phyloP scores from a whole-genome alignment of 2,113 vertebrate species.

The Macrotis lagotis region DNA sequence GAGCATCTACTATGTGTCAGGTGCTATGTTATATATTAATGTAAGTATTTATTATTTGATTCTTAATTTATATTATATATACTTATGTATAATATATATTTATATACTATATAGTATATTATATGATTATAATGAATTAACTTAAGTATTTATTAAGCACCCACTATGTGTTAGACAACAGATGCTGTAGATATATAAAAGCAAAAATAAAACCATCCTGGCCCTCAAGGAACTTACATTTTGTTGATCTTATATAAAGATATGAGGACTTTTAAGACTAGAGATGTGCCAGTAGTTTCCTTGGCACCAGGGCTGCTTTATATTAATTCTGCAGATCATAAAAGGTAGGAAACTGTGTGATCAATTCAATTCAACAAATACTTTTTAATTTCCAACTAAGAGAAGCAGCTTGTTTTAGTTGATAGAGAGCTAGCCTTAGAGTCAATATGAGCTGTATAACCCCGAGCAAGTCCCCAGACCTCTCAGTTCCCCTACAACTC shows the following conservation, averaged over 20 bases:
- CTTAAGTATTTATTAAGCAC: not conserved
- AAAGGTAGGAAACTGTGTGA: not conserved
- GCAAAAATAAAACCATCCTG: not conserved
- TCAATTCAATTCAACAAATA: not conserved
- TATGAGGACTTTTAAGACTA: not conserved
- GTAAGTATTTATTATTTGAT: too few species aligned
- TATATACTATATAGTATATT: too few species aligned
- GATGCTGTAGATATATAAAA: not conserved
- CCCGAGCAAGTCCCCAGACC: not conserved
- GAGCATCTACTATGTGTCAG: too few species aligned
- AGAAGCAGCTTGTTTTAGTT: not conserved
- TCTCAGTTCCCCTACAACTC: not conserved
- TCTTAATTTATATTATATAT: too few species aligned
- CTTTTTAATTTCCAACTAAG: not conserved
- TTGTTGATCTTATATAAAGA: not conserved
- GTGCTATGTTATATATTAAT: too few species aligned
- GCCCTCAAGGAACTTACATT: not conserved
- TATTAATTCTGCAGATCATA: not conserved
- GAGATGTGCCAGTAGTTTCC: not conserved
- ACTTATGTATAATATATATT: too few species aligned
- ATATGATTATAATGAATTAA: not conserved
- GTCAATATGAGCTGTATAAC: not conserved
- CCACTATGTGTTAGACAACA: not conserved
- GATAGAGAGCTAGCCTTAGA: not conserved
- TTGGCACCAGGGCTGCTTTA: not conserved